Base-by-base conservation (phyloP, 2,888 invertebrate genomes). In the Oxystoma pomonae region DNA sequence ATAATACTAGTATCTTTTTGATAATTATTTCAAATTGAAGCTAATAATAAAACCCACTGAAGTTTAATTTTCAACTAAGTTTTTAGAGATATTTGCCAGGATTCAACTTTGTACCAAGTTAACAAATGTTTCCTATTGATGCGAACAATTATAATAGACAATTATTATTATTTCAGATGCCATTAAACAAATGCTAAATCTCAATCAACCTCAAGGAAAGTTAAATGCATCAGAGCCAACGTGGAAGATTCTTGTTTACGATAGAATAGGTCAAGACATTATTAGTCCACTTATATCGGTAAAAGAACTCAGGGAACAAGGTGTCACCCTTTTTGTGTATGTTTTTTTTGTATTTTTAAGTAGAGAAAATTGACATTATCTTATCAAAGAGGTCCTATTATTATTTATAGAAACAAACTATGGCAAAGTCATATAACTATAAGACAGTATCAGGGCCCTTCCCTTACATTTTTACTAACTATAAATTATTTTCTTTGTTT, bases 321-420 rank as follows among this genome's bases (percentile, higher is more conserved):
- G 99, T 67, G 96, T 99, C 53, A 99, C 99, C 50, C 85, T 99
- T 65, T 98, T 99, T 85, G 89, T 99, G 94, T 97, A 85, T 86
- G 89, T 85, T 71, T 55, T n/a, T n/a, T 9, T 65, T 55, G 60
- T 56, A 1, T 16, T 21, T 17, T n/a, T 57, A 7, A 57, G 2
- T 20, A 61, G 17, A 35, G 16, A 56, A 16, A 12, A n/a, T 7
- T 12, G 9, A 12, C 2, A 21, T 57, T 16, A 16, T 22, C 51
- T 9, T 50, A 51, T n/a, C 7, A 53, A n/a, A n/a, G n/a, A n/a
- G n/a, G n/a, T n/a, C n/a, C n/a, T 50, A 50, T 50, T 50, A 12
- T 50, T 50, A 50, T 50, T 50, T 12, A 12, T 50, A 50, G 12
- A 16, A n/a, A n/a, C n/a, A n/a, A n/a, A n/a, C n/a, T n/a, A n/a